Evolutionary conservation across 2,113 vertebrate genomes (phyloP), one percentile per base, ranked within the genome.

Genomic region (Cyprinus carpio): DNA sequence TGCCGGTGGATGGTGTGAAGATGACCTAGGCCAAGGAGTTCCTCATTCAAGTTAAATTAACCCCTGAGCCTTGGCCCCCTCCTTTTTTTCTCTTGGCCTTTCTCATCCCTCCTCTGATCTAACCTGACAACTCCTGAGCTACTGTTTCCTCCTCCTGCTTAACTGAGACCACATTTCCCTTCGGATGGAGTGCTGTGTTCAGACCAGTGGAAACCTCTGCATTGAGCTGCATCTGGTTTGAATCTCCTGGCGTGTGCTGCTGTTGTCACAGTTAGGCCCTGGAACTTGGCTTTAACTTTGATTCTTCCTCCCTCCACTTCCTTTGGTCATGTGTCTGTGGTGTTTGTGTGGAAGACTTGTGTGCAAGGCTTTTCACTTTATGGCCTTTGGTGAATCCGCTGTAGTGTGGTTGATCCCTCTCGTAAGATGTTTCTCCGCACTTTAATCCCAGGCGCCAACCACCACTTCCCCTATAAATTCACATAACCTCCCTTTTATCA

Each of bases 111-210:
- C 85, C 91, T 95, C 94, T 96, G 94, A 96, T 95, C 87, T 75
- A 90, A 95, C 91, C 94, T 95, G 96, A 96, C 95, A 96, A 93
- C 93, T 95, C 90, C 90, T 93, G 93, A 96, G 96, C 95, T 96
- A 96, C 96, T 88, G 93, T 96, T 97, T 96, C 95, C 96, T 95
- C 91, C 90, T 92, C 83, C 92, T 87, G 88, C 90, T 93, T 96
- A 96, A 96, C 94, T 95, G 93, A 85, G 93, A 95, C 94, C 96
- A 96, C 92, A 95, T 96, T 96, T 93, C 89, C 85, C 85, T 58
- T 29, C 90, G 4, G 3, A 89, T 87, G 72, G 74, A 89, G 91
- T 88, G 87, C 92, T 91, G 90, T 86, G 86, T 92, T 93, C 82
- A 86, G 27, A 54, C 82, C 76, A 51, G 31, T 67, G 79, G 80